A percentile compares a stretch with the other conserved stretches of the same genome.
These are phyloP conservation scores for Microcaecilia unicolor DNA, from an alignment of 2,797 vertebrate species.

Conservation along the genomic window DNA sequence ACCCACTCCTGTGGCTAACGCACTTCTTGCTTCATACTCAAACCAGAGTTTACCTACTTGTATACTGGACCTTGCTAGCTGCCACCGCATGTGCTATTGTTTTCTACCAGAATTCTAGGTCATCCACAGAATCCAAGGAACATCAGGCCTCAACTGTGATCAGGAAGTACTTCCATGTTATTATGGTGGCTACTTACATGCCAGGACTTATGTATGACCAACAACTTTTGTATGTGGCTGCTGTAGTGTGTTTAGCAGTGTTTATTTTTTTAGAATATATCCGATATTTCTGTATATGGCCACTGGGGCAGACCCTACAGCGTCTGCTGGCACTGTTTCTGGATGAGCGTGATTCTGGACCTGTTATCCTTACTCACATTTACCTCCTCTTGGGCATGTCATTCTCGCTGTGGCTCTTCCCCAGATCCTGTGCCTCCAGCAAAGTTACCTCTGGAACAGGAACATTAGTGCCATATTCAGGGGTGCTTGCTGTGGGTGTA, in stretches of 20 bases:
- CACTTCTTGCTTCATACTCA: conserved; percentile 76
- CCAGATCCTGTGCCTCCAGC: conserved; percentile 75
- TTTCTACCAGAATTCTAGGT: conserved; percentile 77
- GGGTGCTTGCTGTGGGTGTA: conserved; percentile 85
- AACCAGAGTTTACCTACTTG: conserved; percentile 69
- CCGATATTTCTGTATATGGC: conserved; percentile 86
- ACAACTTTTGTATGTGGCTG: conserved; percentile 76
- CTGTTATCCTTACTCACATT: conserved; percentile 88
- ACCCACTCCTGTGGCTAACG: conserved; percentile 85
- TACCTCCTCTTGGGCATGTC: conserved; percentile 93
- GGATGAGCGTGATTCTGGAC: conserved; percentile 90
- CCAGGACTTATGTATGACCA: conserved; percentile 85
- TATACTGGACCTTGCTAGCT: conserved; percentile 76
- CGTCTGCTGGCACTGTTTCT: conserved; percentile 82
- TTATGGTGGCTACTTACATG: conserved; percentile 84
- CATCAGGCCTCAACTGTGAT: conserved; percentile 79
- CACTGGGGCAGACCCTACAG: conserved; percentile 76
- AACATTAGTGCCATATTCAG: conserved; percentile 82
- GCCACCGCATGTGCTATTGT: conserved; percentile 70
- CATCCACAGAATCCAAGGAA: conserved; percentile 74
- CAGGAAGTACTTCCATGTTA: conserved; percentile 90
- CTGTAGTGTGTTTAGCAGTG: conserved; percentile 73
- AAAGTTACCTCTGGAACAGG: conserved; percentile 64
- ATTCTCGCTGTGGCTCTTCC: conserved; percentile 86
- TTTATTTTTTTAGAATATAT: conserved; percentile 84